A percentile compares a stretch with the other conserved stretches of the same genome.
These are phyloP conservation scores for Biston stratarius DNA, from an alignment of 2,888 invertebrate species.

Conservation along the genomic window DNA sequence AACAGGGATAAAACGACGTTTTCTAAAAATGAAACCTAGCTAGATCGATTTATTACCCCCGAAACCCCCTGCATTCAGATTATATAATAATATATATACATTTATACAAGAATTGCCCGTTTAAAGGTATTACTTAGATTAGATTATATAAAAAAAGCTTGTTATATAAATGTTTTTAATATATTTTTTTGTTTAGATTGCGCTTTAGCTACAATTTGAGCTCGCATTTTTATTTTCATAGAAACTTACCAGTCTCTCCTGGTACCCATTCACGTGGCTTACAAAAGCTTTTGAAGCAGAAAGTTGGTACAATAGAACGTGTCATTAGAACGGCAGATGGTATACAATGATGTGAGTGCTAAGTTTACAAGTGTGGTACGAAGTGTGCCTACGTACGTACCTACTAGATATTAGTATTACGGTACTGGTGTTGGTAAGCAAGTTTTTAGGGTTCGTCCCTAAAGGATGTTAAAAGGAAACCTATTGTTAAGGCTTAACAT, in stretches of 20 bases:
- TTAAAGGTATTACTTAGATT: too few species aligned
- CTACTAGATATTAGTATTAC: not conserved
- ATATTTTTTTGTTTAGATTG: too few species aligned
- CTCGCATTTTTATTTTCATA: conserved; percentile 1
- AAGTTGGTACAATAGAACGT: conserved; percentile 43
- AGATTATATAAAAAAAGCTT: not conserved
- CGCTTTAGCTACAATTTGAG: not conserved
- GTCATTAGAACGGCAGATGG: conserved; percentile 40
- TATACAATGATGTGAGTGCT: conserved; percentile 32
- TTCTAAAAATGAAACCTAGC: too few species aligned
- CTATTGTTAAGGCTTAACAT: too few species aligned
- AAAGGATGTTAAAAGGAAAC: too few species aligned
- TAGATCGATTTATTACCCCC: too few species aligned
- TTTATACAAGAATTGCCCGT: too few species aligned
- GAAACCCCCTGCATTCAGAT: too few species aligned
- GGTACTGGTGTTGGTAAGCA: not conserved
- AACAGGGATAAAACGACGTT: too few species aligned
- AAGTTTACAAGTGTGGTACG: conserved; percentile 31
- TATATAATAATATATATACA: too few species aligned
- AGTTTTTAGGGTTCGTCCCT: too few species aligned
- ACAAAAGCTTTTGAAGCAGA: conserved; percentile 38
- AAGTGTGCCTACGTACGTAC: not conserved
- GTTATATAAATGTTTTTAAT: too few species aligned
- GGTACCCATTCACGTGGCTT: conserved; percentile 8
- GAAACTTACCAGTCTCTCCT: not conserved